A percentile compares a stretch with the other conserved stretches of the same genome.
These are phyloP conservation scores for Glaucidium brasilianum DNA, from an alignment of 2,113 vertebrate genomes.

Conservation along the genomic window DNA sequence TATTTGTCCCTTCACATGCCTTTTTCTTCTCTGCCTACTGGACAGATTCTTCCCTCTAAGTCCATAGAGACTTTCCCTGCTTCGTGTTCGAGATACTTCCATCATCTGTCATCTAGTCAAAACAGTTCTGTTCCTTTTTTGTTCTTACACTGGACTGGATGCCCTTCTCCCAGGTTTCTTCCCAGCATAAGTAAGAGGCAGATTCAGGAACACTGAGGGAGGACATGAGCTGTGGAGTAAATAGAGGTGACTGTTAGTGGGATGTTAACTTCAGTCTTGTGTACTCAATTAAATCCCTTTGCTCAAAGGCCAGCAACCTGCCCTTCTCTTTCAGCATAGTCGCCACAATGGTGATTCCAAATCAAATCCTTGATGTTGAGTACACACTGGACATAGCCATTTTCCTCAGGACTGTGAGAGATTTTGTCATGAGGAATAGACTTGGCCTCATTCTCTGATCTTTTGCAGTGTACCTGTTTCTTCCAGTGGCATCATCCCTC, in stretches of 20 bases:
- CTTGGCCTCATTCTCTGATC: background rate
- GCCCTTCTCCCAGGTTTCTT: background rate
- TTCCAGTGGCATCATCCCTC: background rate
- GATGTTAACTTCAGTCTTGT: background rate
- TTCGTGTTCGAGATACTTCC: background rate
- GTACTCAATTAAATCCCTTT: background rate
- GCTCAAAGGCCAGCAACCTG: background rate
- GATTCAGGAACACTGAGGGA: background rate
- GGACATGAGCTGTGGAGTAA: background rate
- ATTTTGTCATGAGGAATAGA: background rate
- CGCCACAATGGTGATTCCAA: background rate
- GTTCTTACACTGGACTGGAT: background rate
- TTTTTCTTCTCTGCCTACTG: background rate
- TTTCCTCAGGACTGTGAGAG: background rate
- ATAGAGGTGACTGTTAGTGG: background rate
- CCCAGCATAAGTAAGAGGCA: background rate
- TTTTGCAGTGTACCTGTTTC: background rate
- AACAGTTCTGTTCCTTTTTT: background rate
- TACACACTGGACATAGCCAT: background rate
- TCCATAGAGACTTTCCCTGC: background rate
- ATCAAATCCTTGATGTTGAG: background rate
- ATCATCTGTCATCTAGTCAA: background rate
- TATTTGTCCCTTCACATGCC: background rate
- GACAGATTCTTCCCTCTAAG: background rate
- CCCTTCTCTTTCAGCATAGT: background rate